Conservation (phyloP, 1,140 invertebrate species). For the Lucilia cuprina region DNA sequence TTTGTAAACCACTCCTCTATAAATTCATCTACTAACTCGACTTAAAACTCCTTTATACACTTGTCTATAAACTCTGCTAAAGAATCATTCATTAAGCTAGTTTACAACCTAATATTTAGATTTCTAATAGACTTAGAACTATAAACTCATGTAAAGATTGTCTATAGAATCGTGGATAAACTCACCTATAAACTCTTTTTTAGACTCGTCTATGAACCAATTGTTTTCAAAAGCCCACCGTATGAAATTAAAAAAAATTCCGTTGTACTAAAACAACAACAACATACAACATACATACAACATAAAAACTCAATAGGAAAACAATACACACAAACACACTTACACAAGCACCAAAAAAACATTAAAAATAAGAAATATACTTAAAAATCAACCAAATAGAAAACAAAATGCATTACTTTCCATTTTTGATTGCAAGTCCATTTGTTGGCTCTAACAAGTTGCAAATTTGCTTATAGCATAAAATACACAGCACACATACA, state of each 20-base stretch:
- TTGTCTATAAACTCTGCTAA: too few species aligned
- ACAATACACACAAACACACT: not conserved
- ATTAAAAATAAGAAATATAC: not conserved
- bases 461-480: conserved; percentile 32
- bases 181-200: too few species aligned
- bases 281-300: not conserved
- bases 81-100: too few species aligned
- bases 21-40: too few species aligned
- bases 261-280: not conserved
- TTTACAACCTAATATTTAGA: too few species aligned
- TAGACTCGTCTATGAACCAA: too few species aligned
- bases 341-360: not conserved
- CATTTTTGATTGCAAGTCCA: conserved; percentile 29
- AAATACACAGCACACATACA: conserved; percentile 9
- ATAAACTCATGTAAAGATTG: too few species aligned
- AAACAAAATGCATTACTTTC: conserved; percentile 20
- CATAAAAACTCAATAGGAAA: not conserved
- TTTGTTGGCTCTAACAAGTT: conserved; percentile 33
- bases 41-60: too few species aligned
- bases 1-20: too few species aligned
- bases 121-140: too few species aligned
- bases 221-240: too few species aligned
- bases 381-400: not conserved
- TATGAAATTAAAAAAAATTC: not conserved
- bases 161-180: too few species aligned